Evolutionary conservation across 2,888 invertebrate genomes (phyloP), one percentile per base, ranked within the genome.

Genomic region (Gymnocheta viridis): DNA sequence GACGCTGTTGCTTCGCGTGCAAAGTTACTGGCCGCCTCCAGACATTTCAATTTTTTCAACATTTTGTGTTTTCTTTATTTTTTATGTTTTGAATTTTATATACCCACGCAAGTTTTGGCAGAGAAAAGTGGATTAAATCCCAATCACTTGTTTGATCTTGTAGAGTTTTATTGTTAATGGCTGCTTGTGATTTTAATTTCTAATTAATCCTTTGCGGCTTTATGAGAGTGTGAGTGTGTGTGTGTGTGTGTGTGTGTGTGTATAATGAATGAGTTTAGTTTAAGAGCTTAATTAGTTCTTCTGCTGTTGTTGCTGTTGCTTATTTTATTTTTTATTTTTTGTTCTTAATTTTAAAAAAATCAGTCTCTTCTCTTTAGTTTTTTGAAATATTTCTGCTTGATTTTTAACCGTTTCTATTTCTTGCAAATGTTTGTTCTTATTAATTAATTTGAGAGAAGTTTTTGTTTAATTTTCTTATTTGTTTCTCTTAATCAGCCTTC

Each of bases 1-100:
- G 44, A 9, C 10, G 22, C 14, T 41, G 78, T 5, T 32, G 69
- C 78, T 54, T 86, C 87, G 29, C 84, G 85, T 10, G 83, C 85
- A 66, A 86, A 44, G 44, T 66, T 85, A 58, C 81, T 83, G 9
- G 82, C 85, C 12, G 89, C 89, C 60, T 91, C 90, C 82, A 91
- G 88, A 86, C 90, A 91, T 87, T 91, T 91, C 35, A 91, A 87
- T 88, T 90, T 91, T 84, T 91, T 91, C 85, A 91, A 88, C 90
- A 90, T 90, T 72, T 69, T 87, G n/a, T 22, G 3, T 38, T 72
- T 82, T 62, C 74, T 82, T 47, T 70, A 70, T 10, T 82, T 80
- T 51, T 66, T 82, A 66, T 73, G 29, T 70, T 38, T n/a, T n/a
- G n/a, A n/a, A n/a, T n/a, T n/a, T n/a, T n/a, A n/a, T 38, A 19